Evolutionary conservation across 2,888 invertebrate genomes (phyloP).

Genomic region (Ennomos quercinarius): DNA sequence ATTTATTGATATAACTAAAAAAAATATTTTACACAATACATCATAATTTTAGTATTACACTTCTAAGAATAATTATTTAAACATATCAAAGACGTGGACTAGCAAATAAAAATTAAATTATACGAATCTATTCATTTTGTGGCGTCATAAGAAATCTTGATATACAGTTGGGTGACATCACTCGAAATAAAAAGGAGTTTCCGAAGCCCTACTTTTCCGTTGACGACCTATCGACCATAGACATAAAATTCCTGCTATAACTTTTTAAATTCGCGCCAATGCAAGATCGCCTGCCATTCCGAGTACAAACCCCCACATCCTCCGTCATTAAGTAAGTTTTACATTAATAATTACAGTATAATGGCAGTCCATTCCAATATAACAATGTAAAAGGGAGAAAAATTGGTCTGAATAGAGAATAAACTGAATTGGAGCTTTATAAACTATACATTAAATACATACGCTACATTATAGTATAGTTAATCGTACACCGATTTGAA

Average conservation of each 20-base stretch:
- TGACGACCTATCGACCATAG: neutral
- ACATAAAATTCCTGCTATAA: neutral
- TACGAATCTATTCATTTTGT: constrained; percentile 57
- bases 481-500: constrained; percentile 73
- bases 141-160: constrained; percentile 33
- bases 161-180: constrained; percentile 16
- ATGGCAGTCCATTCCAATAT: constrained; percentile 81
- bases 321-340: constrained; percentile 28
- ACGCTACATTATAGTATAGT: constrained; percentile 48
- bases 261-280: neutral
- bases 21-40: constrained; percentile 84
- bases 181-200: constrained; percentile 3
- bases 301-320: constrained; percentile 13
- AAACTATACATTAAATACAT: constrained; percentile 69
- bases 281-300: constrained; percentile 2
- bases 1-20: constrained; percentile 85
- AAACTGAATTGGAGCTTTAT: constrained; percentile 63
- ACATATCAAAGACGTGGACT: constrained; percentile 82
- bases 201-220: constrained; percentile 6
- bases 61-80: constrained; percentile 83
- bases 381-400: constrained; percentile 78
- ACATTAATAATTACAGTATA: constrained; percentile 62
- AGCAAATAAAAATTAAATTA: constrained; percentile 82
- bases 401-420: constrained; percentile 80
- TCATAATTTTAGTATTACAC: constrained; percentile 83